Conservation (phyloP, 2,888 invertebrate genomes). For the Tenodera sinensis region DNA sequence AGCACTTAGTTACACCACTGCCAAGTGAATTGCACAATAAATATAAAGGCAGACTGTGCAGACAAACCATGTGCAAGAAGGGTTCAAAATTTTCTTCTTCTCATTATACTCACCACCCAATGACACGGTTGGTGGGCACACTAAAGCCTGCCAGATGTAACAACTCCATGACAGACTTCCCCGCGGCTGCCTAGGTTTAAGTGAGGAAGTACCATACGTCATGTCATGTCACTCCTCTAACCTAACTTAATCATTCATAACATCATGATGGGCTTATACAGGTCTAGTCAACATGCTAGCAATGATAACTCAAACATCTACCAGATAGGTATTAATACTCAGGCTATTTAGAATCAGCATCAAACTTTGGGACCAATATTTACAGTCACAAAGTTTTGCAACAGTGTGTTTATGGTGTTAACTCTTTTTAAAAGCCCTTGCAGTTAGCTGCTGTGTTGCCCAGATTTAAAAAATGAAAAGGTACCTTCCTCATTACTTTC, state of each 20-base stretch:
- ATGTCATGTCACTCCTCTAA: slow-evolving; percentile 26
- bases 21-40: neutral
- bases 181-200: slow-evolving; percentile 32
- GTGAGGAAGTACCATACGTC: slow-evolving; percentile 32
- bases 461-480: too few relatives aligned
- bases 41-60: neutral
- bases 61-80: neutral
- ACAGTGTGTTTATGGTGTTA: too few relatives aligned
- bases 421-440: too few relatives aligned
- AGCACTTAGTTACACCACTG: neutral
- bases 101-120: slow-evolving; percentile 27
- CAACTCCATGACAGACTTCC: slow-evolving; percentile 27
- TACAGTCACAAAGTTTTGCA: too few relatives aligned
- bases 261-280: neutral
- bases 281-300: slow-evolving; percentile 6
- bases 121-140: slow-evolving; percentile 16
- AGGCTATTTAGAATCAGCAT: too few relatives aligned
- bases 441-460: too few relatives aligned
- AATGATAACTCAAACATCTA: neutral
- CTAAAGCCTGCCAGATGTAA: slow-evolving; percentile 15
- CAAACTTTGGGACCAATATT: too few relatives aligned
- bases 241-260: slow-evolving; percentile 24
- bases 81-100: neutral
- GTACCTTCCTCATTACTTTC: too few relatives aligned
- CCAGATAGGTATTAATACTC: too few relatives aligned